Conservation (phyloP, 2,888 invertebrate genomes). For the Heliconius erato region DNA sequence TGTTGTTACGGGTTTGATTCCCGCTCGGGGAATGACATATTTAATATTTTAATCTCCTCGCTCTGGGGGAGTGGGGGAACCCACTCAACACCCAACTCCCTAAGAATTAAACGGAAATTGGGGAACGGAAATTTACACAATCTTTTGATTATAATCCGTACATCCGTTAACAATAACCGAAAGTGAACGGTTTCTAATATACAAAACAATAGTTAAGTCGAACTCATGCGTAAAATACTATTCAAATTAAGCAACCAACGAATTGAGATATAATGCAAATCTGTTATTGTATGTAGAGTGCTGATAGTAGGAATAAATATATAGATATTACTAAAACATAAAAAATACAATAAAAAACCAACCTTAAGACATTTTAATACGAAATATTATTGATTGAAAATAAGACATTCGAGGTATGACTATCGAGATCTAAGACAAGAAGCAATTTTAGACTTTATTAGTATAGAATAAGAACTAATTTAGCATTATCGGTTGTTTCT, state of each 20-base stretch:
- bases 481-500: conserved; percentile 25
- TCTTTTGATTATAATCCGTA: neutral
- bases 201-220: conserved; percentile 44
- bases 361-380: conserved; percentile 35
- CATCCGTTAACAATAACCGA: conserved; percentile 1
- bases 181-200: conserved; percentile 24
- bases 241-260: conserved; percentile 75
- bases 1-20: too few relatives aligned
- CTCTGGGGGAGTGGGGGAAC: too few relatives aligned
- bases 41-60: too few relatives aligned
- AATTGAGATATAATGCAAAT: conserved; percentile 86
- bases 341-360: conserved; percentile 32
- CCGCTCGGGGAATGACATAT: too few relatives aligned
- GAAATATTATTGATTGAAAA: conserved; percentile 21
- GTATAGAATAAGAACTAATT: neutral
- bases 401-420: conserved; percentile 26
- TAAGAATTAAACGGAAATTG: too few relatives aligned
- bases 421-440: conserved; percentile 2
- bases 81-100: too few relatives aligned
- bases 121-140: neutral
- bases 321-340: conserved; percentile 38
- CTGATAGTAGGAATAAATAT: conserved; percentile 69
- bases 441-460: neutral
- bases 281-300: conserved; percentile 84
- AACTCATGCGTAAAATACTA: conserved; percentile 66